A percentile compares a stretch with the other conserved stretches of the same genome.
Evolutionary conservation across 2,797 vertebrate species (phyloP).

Genomic region (Gila robusta): DNA sequence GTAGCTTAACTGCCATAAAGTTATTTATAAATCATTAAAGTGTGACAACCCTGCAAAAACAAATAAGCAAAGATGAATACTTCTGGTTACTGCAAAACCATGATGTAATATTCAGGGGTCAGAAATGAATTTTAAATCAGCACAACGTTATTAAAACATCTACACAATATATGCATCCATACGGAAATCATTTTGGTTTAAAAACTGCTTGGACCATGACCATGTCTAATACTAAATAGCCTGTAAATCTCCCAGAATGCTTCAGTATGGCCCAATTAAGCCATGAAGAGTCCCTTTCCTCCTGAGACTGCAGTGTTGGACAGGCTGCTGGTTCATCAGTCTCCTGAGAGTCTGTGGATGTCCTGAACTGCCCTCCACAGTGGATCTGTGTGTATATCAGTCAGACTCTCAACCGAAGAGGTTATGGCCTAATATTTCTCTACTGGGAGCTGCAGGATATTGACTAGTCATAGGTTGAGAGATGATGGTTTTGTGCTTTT

Average conservation of each 20-base stretch:
- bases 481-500: not conserved
- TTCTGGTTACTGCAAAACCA: constrained; percentile 12
- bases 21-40: constrained; percentile 34
- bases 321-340: constrained; percentile 16
- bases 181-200: not conserved
- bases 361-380: not conserved
- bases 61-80: constrained; percentile 16
- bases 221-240: constrained; percentile 14
- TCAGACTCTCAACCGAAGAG: constrained; percentile 10
- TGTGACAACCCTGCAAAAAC: constrained; percentile 23
- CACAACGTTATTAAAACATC: not conserved
- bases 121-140: not conserved
- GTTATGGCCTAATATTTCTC: constrained; percentile 30
- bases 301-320: constrained; percentile 18
- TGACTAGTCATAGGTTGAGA: not conserved
- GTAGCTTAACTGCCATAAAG: constrained; percentile 12
- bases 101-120: not conserved
- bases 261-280: constrained; percentile 24
- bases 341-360: constrained; percentile 21
- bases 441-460: not conserved
- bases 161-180: not conserved
- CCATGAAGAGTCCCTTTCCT: constrained; percentile 17
- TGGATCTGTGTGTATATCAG: not conserved
- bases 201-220: not conserved
- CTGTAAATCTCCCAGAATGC: constrained; percentile 20